phyloP scores from a whole-genome alignment of 2,113 vertebrate species.

The Hypanus sabinus region DNA sequence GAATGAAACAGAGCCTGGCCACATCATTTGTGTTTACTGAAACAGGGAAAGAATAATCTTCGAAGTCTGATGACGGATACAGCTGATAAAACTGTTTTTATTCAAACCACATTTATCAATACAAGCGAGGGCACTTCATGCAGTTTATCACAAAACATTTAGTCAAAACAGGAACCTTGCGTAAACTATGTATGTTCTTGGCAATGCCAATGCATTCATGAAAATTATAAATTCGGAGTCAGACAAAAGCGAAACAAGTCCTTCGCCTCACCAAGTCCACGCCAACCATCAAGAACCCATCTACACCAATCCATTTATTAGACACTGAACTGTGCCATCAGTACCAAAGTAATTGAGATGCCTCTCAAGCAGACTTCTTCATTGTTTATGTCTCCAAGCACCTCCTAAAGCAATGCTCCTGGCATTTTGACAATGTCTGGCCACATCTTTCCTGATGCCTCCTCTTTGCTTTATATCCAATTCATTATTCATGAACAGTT shows the following conservation, averaged over 20 bases:
- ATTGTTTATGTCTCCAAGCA: too few relatives aligned
- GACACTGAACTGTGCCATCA: too few relatives aligned
- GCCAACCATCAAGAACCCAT: too few relatives aligned
- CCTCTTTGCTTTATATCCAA: neutral
- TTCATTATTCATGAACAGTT: neutral
- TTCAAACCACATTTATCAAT: conserved; percentile 1
- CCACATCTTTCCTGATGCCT: neutral
- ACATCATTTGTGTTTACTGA: conserved; percentile 22
- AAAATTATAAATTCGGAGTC: neutral
- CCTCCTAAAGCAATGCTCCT: too few relatives aligned
- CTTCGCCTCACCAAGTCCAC: too few relatives aligned
- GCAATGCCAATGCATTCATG: neutral
- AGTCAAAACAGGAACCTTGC: neutral
- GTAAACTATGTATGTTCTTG: neutral
- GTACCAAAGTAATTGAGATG: too few relatives aligned
- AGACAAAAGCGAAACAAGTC: too few relatives aligned
- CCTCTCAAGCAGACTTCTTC: too few relatives aligned
- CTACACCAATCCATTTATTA: too few relatives aligned
- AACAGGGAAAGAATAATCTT: conserved; percentile 14
- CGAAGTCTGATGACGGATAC: conserved; percentile 19
- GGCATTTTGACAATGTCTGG: neutral
- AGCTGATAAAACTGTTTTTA: neutral
- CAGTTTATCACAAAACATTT: neutral
- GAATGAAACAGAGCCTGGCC: neutral
- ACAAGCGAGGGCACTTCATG: neutral